Evolutionary conservation across 64 coral and sea anemone genomes (phyloP), one percentile per base, ranked within the genome.

Genomic region (Porites lutea): DNA sequence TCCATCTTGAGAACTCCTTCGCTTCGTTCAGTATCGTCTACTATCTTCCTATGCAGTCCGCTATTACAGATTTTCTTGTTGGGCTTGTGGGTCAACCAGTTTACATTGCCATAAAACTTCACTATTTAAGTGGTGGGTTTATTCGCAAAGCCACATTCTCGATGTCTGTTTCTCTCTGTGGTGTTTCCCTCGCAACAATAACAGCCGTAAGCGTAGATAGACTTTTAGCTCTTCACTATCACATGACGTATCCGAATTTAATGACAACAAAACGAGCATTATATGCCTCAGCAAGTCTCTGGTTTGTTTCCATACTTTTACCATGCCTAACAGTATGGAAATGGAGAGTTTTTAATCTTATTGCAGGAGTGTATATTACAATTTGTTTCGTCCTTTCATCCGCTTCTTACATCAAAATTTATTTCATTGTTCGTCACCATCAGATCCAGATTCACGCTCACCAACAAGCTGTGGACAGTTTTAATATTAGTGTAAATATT

Each of bases 61-160:
- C 81, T 46, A 46, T 67, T 14, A 44, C 81, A 14, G 81, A 84
- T 20, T 66, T 84, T 19, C 45, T 84, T 8, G 81, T 84, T 66
- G 81, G 81, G 47, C 48, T 67, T 13, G 9, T 84, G 7, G 81
- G 48, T 0, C 81, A 84, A n/a, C 81, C 81, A 18, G 61, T 63
- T 13, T 84, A 84, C 19, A 19, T 84, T 13, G 15, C 65, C 7
- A 6, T 9, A 1, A 12, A 1, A 57, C 10, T 71, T 45, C 5
- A 2, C 2, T 7, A 55, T 11, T 55, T 11, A 55, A 0, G 0
- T 11, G 53, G 53, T 11, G 10, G 53, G 5, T 55, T 55, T 55
- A 5, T 55, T 5, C 0, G 0, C 53, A 5, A 11, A 2, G 53
- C 53, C 5, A 55, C 5, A 55, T 5, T 0, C 10, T 55, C 16